Evolutionary conservation across 1,140 invertebrate genomes (phyloP), one percentile per base, ranked within the genome.

Genomic region (Heliothis subflexa): DNA sequence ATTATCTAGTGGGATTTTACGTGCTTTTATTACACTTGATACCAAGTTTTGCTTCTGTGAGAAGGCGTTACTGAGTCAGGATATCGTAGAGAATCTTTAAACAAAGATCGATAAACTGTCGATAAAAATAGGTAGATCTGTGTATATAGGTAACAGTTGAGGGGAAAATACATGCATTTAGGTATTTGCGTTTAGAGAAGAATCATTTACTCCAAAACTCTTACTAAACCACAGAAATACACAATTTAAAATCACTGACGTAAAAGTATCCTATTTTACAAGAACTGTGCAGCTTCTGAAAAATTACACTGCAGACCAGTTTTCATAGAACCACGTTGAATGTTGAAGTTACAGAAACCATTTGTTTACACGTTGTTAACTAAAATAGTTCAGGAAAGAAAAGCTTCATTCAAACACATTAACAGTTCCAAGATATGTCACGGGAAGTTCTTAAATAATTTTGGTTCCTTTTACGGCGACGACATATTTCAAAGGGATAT

Each of bases 391-490:
- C 40, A 21, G 62, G 50, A 25, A 64, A 64, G 61, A 66, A 76
- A 45, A 52, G 21, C 61, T 68, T 77, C 61, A 52, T 13, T 28
- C 25, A 55, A 68, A 77, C 49, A 47, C 74, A 68, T 77, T 77
- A 77, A 77, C 74, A 21, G 62, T 77, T 66, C 50, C 74, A n/a
- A 62, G 74, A 66, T 16, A 40, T 77, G 61, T 68, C 62, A 68
- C 74, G 52, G 74, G 74, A 77, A 57, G 74, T 77, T 66, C 62
- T 54, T 66, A 21, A 47, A 54, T 64, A 25, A 52, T 68, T 77
- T 77, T 77, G 50, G 33, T 55, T 77, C 50, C 74, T 40, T 77
- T 77, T 77, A 68, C 33, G 74, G 74, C 40, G 7, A 55, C 10
- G 10, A 57, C 7, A 49, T 40, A 66, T 68, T 68, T 77, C 61